Evolutionary conservation across 2,888 invertebrate species (phyloP), one percentile per base, ranked within the genome.

Genomic region (Mesorhabditis belari): DNA sequence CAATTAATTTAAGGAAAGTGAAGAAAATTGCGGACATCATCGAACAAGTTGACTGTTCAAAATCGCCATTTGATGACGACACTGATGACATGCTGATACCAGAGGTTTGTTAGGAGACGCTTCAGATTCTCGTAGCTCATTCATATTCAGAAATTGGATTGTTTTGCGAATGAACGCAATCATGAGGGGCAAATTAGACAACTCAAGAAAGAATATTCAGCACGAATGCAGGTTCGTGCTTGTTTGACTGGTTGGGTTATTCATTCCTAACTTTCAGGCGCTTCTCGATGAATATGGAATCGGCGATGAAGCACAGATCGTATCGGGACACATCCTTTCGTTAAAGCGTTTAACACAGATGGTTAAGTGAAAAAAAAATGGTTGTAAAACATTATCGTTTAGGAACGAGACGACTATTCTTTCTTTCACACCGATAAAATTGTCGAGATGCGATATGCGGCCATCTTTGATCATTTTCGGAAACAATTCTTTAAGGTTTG

Each of bases 371-470:
- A 23, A 3, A 51, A 51, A 2, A 51, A 51, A 65, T 50, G n/a
- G n/a, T n/a, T n/a, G n/a, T 61, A 61, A 50, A 51, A n/a, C 9
- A 28, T 25, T 27, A 9, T 25, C 12, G 23, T 24, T 23, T 27
- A 23, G 75, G 74, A 76, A 54, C 56, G 62, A 28, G 71, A 74
- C 55, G 74, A 77, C 59, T 77, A 72, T 59, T 68, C 71, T n/a
- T 77, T 75, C 66, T 78, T 74, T 63, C 76, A 77, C 55, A 76
- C 78, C 26, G 78, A 78, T 53, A 71, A 73, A 49, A 66, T 78
- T 25, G 75, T 77, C 17, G 75, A 76, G 53, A 62, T 75, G 52
- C 68, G 76, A 9, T 74, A 73, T 49, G 66, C 66, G 27, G 69
- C 69, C 55, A 62, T 77, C 27, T 73, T 58, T 44, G 23, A 54